Base-by-base conservation (phyloP, 2,797 vertebrate species). In the Myripristis jacobus region DNA sequence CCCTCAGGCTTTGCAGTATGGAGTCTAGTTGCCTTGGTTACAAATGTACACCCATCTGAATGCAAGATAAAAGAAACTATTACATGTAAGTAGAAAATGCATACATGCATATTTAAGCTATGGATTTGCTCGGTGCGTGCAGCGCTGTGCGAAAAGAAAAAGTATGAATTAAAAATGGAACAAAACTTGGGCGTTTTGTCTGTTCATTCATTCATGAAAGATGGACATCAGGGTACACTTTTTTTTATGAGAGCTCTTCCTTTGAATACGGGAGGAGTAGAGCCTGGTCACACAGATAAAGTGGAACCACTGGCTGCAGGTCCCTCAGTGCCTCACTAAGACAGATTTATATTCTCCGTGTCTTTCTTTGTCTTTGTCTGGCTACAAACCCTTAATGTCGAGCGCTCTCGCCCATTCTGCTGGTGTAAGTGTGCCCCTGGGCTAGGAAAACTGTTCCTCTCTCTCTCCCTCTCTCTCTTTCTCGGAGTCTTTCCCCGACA, bases 331-430 rank as follows among this genome's bases (percentile, higher is more conserved):
- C 73, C 81, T 88, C 86, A 81, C 87, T 89, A 89, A 81, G 77
- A 83, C 80, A 86, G 81, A 91, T 90, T 90, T 85, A 90, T 86
- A 79, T 81, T 75, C 61, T 43, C 68, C 41, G 48, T 80, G 71
- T 89, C 69, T 71, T 68, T 79, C 84, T 88, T 86, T 91, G 86
- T 88, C 88, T 90, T 70, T 48, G 81, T 87, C 83, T 87, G 74
- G 74, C 69, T 83, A 64, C 79, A 81, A 86, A 77, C 79, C 88
- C 76, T 80, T 78, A 77, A 73, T 9, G 24, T 73, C 46, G 73
- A 82, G 67, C 68, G 71, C 77, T 67, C 70, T 79, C 79, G 74
- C 81, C 66, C 79, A 55, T 19, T 79, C 76, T 77, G 70, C 53
- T 68, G 34, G 34, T 77, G 54, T 65, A 73, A 83, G 67, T 83